Evolutionary conservation across 2,797 vertebrate species (phyloP), one percentile per base, ranked within the genome.

Genomic region (Centropyge bicolor): DNA sequence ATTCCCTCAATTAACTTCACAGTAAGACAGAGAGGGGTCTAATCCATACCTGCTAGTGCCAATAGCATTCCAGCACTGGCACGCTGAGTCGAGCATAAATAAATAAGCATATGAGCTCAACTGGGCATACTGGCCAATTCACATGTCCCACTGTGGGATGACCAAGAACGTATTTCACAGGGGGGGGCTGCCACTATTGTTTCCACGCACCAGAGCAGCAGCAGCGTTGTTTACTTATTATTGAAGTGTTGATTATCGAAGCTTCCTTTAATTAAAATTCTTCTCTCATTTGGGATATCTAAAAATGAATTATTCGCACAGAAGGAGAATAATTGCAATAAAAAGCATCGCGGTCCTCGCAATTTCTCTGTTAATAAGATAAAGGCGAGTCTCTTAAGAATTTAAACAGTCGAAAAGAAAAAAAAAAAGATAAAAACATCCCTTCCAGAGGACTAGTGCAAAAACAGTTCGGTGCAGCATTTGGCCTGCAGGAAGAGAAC

Each of bases 1-100:
- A 93, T 89, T 86, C 82, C 84, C 89, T 92, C 91, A 93, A 93
- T 94, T 92, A 93, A 93, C 88, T 89, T 88, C 92, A 84, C 91
- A 92, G 91, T 82, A 64, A 88, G 90, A 86, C 81, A 81, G 84
- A 88, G 69, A 89, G 71, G 82, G 65, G 57, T 81, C 74, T 92
- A 89, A 94, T 93, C 89, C 89, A 91, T 92, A 93, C 86, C 88
- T 91, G 86, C 87, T 83, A 78, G 80, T 69, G 87, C 76, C 74
- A 57, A 86, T 82, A 86, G 83, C 66, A 64, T 81, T 79, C 73
- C 76, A 70, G 55, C 67, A 35, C 68, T 67, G 74, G 84, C 88
- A 83, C 41, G 59, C 76, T 43, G 80, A 83, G 81, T 56, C 59
- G 71, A 67, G 64, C 81, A 82, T 68, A 91, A 88, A 91, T 85